Base-by-base conservation (phyloP, 2,113 vertebrate species). In the Megatriorchis doriae region DNA sequence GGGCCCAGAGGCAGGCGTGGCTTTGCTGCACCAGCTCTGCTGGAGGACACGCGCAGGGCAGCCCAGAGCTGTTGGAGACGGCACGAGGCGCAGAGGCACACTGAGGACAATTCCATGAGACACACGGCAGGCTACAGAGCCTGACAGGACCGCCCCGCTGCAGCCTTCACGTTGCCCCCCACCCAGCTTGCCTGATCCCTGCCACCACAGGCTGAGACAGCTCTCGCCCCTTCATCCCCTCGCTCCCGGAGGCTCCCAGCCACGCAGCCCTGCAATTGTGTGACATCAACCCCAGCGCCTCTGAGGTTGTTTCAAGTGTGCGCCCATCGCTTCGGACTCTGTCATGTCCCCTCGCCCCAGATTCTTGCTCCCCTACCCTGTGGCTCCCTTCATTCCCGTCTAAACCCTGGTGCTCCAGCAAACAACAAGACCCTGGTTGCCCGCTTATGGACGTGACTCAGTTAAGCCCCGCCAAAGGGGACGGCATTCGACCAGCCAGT, bases 21-120 rank as follows among this genome's bases (percentile, higher is more conserved):
- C 34, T 83, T 38, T 3, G 13, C 45, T 1, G 4, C 4, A 10
- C 43, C 27, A 13, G 29, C 45, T 53, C 25, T 45, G 36, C 10
- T 1, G 2, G 9, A 16, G n/a, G 20, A 23, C 23, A 20, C 3
- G 3, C 3, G 1, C 1, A 5, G 36, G 36, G 12, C 2, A 1
- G 10, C 45, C 6, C 5, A 1, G 23, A 18, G 36, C 55, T 1
- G 1, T 17, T 0, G 3, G 45, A 15, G 29, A 9, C 4, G 2
- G 14, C 7, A 1, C 12, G 8, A 42, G 50, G 38, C 8, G 1
- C 8, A 1, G 48, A 5, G 8, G 27, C 29, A 13, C 2, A 1
- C 36, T 4, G 3, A 55, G 50, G 50, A 34, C 50, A 10, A 32
- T 42, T 42, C 70, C 16, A 6, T 6, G 20, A 55, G 16, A 55